Conservation (phyloP, 2,113 vertebrate species). For the Stercorarius parasiticus region DNA sequence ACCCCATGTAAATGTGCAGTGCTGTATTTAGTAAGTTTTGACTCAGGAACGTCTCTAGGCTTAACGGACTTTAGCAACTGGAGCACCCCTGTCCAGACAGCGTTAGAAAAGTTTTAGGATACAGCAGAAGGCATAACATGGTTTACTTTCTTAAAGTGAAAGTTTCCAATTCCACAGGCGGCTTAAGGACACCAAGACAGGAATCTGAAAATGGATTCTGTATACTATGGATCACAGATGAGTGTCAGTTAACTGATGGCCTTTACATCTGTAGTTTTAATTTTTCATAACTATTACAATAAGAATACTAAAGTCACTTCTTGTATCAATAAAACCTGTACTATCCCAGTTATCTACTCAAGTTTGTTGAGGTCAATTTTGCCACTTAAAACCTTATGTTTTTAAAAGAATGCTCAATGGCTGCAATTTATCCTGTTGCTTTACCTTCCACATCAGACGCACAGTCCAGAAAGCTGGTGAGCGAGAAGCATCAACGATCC, state of each 20-base stretch:
- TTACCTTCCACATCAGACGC: constrained; percentile 87
- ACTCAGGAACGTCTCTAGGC: neutral
- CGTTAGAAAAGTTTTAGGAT: neutral
- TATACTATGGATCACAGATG: neutral
- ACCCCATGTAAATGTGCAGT: neutral
- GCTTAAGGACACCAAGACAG: neutral
- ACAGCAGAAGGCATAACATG: neutral
- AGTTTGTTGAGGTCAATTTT: neutral
- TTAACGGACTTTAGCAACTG: neutral
- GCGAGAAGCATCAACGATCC: constrained; percentile 44
- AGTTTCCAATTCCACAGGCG: neutral
- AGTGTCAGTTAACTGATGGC: neutral
- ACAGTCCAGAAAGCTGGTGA: constrained; percentile 51
- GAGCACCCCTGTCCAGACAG: neutral
- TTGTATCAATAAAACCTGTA: neutral
- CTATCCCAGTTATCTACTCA: neutral
- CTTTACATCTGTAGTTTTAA: neutral
- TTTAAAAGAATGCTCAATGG: neutral
- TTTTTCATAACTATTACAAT: neutral
- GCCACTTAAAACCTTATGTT: neutral
- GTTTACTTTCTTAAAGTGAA: neutral
- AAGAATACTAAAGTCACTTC: neutral
- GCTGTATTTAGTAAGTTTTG: neutral
- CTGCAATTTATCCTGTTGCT: neutral
- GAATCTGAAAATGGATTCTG: neutral